Percentiles rank a stretch among this genome's conserved stretches.
Evolutionary conservation across 2,113 vertebrate species (phyloP).

Genomic region (Periophthalmus modestus): DNA sequence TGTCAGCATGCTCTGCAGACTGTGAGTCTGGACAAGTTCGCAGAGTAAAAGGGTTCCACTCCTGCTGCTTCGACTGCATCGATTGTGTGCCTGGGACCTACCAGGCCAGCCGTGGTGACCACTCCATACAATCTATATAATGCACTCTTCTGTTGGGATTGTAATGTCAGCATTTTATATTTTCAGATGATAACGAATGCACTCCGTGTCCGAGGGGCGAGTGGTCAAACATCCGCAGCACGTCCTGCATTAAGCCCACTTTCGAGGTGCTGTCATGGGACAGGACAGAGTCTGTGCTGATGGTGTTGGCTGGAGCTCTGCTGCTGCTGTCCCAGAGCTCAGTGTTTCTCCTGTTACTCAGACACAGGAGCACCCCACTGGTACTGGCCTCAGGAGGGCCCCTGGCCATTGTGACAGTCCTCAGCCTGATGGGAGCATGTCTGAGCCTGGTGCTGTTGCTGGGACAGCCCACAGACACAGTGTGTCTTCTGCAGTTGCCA

Average conservation of each 20-base stretch:
- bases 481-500: slow-evolving; percentile 77
- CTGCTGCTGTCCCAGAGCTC: slow-evolving; percentile 43
- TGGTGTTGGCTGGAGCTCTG: slow-evolving; percentile 56
- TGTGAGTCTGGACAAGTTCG: slow-evolving; percentile 80
- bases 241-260: slow-evolving; percentile 65
- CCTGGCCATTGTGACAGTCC: slow-evolving; percentile 68
- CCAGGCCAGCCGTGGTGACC: slow-evolving; percentile 63
- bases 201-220: slow-evolving; percentile 68
- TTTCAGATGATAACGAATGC: neutral
- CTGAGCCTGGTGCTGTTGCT: slow-evolving; percentile 78
- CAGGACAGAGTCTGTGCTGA: slow-evolving; percentile 40
- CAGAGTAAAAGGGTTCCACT: slow-evolving; percentile 79
- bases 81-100: slow-evolving; percentile 84
- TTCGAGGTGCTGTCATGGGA: slow-evolving; percentile 76
- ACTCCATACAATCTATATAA: neutral
- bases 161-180: neutral
- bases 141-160: neutral
- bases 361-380: slow-evolving; percentile 63
- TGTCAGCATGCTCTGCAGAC: slow-evolving; percentile 79
- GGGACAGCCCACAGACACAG: slow-evolving; percentile 65
- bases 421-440: slow-evolving; percentile 69
- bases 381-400: slow-evolving; percentile 76
- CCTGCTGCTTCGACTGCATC: slow-evolving; percentile 88
- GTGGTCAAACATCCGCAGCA: slow-evolving; percentile 79
- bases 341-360: slow-evolving; percentile 68